Percentiles rank a stretch among this genome's conserved stretches.
Conservation (phyloP, 2,113 vertebrate genomes). For the Ranitomeya variabilis region DNA sequence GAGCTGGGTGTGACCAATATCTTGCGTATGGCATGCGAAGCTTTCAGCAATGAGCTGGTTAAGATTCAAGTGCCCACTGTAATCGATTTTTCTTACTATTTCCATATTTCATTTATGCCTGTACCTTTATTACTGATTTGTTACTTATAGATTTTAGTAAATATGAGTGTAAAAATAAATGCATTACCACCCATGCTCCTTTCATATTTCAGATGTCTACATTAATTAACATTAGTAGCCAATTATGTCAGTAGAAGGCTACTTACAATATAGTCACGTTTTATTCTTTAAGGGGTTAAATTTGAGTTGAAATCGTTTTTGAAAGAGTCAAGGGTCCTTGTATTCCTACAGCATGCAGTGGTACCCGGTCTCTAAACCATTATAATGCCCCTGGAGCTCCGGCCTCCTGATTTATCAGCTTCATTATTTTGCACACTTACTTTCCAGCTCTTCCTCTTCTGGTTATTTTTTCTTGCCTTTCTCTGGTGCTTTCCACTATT, state of each 20-base stretch:
- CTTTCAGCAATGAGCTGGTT: neutral
- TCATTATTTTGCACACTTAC: neutral
- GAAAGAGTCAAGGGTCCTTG: neutral
- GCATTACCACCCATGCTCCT: neutral
- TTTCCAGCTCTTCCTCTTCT: neutral
- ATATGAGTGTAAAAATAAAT: neutral
- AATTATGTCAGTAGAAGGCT: neutral
- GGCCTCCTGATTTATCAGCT: neutral
- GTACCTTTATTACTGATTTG: neutral
- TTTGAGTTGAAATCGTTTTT: neutral
- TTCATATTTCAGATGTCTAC: neutral
- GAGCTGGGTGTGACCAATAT: slow-evolving; percentile 32
- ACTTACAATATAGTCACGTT: neutral
- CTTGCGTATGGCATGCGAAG: neutral
- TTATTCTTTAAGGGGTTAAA: neutral
- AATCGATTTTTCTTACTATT: neutral
- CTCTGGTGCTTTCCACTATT: neutral
- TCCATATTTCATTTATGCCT: neutral
- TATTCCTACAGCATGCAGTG: neutral
- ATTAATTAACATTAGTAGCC: neutral
- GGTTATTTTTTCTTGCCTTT: neutral
- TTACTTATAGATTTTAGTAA: neutral
- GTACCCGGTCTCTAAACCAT: neutral
- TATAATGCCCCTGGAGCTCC: neutral
- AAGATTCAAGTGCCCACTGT: neutral